Percentiles rank a stretch among this genome's conserved stretches.
These are phyloP conservation scores for Pangasius krempfi DNA, from an alignment of 2,797 vertebrate species.

Conservation along the genomic window DNA sequence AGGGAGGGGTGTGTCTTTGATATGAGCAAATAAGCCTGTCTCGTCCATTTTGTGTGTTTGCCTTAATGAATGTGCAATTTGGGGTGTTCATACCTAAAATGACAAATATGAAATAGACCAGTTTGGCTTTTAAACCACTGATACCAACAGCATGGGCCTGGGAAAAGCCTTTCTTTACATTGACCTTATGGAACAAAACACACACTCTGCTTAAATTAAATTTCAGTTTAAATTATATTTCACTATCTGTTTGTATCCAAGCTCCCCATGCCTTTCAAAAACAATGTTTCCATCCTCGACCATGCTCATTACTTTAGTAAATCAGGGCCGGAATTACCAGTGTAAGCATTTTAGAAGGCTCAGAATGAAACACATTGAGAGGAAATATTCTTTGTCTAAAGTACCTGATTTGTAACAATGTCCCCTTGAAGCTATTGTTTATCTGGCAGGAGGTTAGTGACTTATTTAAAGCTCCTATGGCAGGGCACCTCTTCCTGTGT, in stretches of 20 bases:
- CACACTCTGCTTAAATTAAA: neutral
- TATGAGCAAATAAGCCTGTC: neutral
- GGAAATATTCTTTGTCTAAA: neutral
- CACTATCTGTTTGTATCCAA: neutral
- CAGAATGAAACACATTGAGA: neutral
- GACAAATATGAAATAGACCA: neutral
- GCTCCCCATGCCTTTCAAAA: neutral
- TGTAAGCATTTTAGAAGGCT: neutral
- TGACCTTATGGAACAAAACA: neutral
- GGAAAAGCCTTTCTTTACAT: neutral
- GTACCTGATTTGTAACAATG: neutral
- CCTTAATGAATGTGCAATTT: neutral
- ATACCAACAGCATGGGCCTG: neutral
- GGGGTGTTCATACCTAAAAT: neutral
- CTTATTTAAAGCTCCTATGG: slow-evolving; percentile 21
- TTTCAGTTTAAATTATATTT: neutral
- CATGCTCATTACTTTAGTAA: neutral
- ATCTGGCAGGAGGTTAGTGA: slow-evolving; percentile 16
- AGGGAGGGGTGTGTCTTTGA: neutral
- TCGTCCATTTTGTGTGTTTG: neutral
- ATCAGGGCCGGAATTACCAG: neutral
- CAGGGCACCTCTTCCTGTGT: neutral
- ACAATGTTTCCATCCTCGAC: neutral
- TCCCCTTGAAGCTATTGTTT: neutral
- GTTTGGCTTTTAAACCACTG: neutral